phyloP scores from a whole-genome alignment of 2,797 vertebrate species.

The Anolis apletophallus region DNA sequence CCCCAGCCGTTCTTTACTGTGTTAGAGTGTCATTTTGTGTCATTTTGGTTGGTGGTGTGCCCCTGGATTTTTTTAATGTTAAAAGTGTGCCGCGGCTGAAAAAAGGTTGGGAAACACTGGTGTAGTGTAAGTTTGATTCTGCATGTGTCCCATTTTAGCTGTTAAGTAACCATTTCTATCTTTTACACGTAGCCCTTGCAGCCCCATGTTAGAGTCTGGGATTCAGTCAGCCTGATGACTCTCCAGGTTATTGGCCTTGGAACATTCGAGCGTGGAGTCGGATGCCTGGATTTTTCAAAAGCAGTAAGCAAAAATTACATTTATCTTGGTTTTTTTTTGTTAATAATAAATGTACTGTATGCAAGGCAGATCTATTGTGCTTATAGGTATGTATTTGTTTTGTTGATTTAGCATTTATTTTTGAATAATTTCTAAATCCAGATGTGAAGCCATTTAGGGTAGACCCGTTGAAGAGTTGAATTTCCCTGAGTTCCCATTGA shows the following conservation, averaged over 20 bases:
- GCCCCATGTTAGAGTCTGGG: slow-evolving; percentile 96
- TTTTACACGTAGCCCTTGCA: slow-evolving; percentile 85
- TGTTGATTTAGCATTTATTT: background rate
- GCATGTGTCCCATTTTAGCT: background rate
- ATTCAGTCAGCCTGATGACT: slow-evolving; percentile 92
- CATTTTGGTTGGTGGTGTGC: too few species aligned
- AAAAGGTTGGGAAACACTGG: too few species aligned
- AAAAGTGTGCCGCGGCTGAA: too few species aligned
- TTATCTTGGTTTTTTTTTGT: background rate
- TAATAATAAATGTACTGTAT: accelerated
- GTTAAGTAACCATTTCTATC: slow-evolving; percentile 26
- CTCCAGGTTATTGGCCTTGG: slow-evolving; percentile 92
- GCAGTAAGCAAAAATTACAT: slow-evolving; percentile 82
- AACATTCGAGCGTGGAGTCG: slow-evolving; percentile 95
- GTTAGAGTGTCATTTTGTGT: too few species aligned
- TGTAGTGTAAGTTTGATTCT: background rate
- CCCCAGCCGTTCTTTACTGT: too few species aligned
- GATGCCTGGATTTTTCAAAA: slow-evolving; percentile 96
- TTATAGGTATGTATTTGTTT: background rate
- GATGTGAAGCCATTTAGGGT: too few species aligned
- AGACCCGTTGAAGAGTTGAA: too few species aligned
- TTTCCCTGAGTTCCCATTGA: too few species aligned
- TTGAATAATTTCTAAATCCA: background rate
- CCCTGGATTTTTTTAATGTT: too few species aligned
- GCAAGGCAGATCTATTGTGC: accelerated